These are phyloP conservation scores for Collichthys lucidus DNA, from an alignment of 2,113 vertebrate genomes.

Conservation along the genomic window DNA sequence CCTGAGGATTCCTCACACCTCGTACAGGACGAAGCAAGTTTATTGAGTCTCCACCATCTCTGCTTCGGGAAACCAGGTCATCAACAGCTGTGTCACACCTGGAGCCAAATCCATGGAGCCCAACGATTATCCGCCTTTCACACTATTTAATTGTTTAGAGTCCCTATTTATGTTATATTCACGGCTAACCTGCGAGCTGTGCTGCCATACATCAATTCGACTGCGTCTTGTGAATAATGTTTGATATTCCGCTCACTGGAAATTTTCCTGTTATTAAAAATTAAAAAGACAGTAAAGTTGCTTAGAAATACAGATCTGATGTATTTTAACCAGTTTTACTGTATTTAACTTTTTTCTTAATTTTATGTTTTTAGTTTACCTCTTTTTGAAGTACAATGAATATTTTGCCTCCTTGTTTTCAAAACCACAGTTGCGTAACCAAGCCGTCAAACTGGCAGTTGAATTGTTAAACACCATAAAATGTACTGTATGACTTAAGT, in stretches of 20 bases:
- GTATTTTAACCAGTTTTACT: not conserved
- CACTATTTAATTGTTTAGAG: constrained; percentile 39
- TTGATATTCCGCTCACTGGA: not conserved
- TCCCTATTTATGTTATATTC: constrained; percentile 68
- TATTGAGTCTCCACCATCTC: constrained; percentile 18
- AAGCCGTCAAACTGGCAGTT: constrained; percentile 2
- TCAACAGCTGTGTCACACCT: constrained; percentile 16
- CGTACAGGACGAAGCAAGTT: constrained; percentile 31
- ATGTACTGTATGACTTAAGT: constrained; percentile 2
- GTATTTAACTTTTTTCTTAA: not conserved
- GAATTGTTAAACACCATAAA: constrained; percentile 7
- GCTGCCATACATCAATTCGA: constrained; percentile 14
- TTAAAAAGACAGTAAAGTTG: not conserved
- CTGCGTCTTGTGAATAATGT: constrained; percentile 4
- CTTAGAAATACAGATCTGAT: not conserved
- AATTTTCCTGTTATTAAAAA: not conserved
- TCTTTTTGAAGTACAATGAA: constrained; percentile 21
- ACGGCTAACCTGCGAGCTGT: not conserved
- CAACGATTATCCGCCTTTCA: constrained; percentile 38
- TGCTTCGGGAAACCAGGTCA: constrained; percentile 36
- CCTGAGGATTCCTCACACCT: constrained; percentile 45
- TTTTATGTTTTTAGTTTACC: constrained; percentile 22
- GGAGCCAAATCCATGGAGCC: constrained; percentile 34
- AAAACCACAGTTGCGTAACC: not conserved
- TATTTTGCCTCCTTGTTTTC: not conserved